phyloP scores from a whole-genome alignment of 2,113 vertebrate species.

The Scomber colias region DNA sequence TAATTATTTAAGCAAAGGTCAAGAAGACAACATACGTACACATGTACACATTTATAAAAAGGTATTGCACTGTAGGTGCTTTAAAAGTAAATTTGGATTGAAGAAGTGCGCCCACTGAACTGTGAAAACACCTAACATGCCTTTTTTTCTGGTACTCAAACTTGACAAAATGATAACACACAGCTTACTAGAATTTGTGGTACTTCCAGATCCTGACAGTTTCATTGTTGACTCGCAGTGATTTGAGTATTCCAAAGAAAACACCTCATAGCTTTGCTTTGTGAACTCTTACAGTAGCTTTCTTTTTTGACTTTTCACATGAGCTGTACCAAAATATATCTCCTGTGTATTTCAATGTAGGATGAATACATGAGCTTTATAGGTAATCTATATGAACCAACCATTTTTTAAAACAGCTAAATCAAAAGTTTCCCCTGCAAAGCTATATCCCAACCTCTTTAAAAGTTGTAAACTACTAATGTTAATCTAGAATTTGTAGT shows the following conservation, averaged over 20 bases:
- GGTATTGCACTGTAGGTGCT: no score
- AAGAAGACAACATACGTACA: neutral
- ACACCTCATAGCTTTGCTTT: slow-evolving; percentile 25
- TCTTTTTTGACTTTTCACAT: slow-evolving; percentile 29
- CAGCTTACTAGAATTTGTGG: slow-evolving; percentile 43
- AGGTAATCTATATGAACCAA: neutral
- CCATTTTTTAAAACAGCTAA: neutral
- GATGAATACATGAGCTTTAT: neutral
- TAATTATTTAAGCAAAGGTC: neutral
- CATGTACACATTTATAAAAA: no score
- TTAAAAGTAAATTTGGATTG: no score
- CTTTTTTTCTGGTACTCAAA: slow-evolving; percentile 7
- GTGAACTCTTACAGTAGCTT: slow-evolving; percentile 21
- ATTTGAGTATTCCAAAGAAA: slow-evolving; percentile 58
- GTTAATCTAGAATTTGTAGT: neutral
- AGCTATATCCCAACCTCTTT: neutral
- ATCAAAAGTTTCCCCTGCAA: neutral
- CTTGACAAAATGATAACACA: slow-evolving; percentile 19
- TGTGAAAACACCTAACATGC: slow-evolving; percentile 53
- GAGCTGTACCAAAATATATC: neutral
- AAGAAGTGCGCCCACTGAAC: slow-evolving; percentile 17
- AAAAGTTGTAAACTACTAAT: neutral
- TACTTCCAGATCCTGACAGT: slow-evolving; percentile 48
- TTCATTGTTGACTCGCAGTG: slow-evolving; percentile 49
- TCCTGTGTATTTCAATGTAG: neutral